phyloP scores from a whole-genome alignment of 2,888 invertebrate genomes.

The Dendrolimus houi region DNA sequence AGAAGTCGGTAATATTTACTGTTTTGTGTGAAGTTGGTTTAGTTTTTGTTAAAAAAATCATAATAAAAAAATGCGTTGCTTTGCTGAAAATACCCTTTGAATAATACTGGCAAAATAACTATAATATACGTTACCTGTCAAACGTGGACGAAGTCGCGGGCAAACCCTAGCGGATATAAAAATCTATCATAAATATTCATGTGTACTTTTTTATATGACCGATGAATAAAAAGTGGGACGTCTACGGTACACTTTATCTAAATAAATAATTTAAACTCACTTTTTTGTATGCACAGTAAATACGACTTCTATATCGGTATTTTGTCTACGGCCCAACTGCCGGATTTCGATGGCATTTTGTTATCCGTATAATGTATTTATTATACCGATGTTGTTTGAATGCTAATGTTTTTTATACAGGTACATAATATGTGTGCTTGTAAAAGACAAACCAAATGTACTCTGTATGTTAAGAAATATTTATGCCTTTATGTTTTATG shows the following conservation, averaged over 20 bases:
- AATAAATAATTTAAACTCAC: constrained; percentile 10
- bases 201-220: neutral
- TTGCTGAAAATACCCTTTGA: neutral
- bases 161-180: too few species aligned
- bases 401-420: constrained; percentile 17
- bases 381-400: constrained; percentile 30
- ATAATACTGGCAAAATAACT: neutral
- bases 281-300: constrained; percentile 14
- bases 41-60: too few species aligned
- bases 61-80: neutral
- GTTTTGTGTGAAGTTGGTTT: too few species aligned
- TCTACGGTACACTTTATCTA: constrained; percentile 6
- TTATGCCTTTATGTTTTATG: neutral
- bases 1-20: too few species aligned
- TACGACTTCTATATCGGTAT: constrained; percentile 19
- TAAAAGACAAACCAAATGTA: too few species aligned
- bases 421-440: constrained; percentile 1
- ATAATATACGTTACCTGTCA: neutral
- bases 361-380: constrained; percentile 29
- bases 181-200: neutral
- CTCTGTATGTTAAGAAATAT: neutral
- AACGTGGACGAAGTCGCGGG: too few species aligned
- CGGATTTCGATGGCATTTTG: constrained; percentile 23
- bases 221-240: constrained; percentile 1
- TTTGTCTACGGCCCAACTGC: constrained; percentile 11